Evolutionary conservation across 2,797 vertebrate genomes (phyloP).

Genomic region (Muscicapa comitata): DNA sequence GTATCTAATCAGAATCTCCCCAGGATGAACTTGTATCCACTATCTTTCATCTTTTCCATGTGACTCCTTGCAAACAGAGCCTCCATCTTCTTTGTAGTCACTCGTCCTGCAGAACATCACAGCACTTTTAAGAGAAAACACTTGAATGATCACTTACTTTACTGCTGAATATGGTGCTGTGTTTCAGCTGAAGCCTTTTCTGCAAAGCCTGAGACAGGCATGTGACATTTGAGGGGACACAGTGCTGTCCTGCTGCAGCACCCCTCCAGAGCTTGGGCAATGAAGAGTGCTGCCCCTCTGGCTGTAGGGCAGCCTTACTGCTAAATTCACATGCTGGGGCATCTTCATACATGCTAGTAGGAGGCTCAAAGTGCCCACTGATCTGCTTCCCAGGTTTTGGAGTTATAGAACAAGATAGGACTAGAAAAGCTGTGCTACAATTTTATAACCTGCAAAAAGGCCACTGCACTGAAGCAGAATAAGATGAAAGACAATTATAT

Average conservation of each 20-base stretch:
- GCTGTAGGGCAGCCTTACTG: background rate
- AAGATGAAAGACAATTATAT: background rate
- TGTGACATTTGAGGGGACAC: background rate
- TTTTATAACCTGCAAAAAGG: background rate
- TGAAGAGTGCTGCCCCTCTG: background rate
- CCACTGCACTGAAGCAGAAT: background rate
- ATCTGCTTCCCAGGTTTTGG: background rate
- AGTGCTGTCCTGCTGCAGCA: background rate
- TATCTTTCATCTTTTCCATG: background rate
- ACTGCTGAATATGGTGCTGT: background rate
- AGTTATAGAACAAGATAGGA: background rate
- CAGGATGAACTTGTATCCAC: background rate
- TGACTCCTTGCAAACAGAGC: background rate
- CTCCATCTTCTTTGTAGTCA: background rate
- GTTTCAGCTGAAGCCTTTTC: background rate
- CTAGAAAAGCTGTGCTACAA: background rate
- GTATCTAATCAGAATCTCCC: background rate
- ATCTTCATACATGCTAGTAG: background rate
- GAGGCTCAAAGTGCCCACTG: background rate
- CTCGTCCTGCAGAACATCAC: background rate
- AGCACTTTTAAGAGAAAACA: background rate
- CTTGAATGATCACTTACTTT: accelerated
- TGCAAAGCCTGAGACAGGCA: background rate
- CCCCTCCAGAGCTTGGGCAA: background rate
- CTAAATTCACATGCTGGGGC: background rate